Evolutionary conservation across 2,113 vertebrate species (phyloP), one percentile per base, ranked within the genome.

Genomic region (Leptodactylus fuscus): DNA sequence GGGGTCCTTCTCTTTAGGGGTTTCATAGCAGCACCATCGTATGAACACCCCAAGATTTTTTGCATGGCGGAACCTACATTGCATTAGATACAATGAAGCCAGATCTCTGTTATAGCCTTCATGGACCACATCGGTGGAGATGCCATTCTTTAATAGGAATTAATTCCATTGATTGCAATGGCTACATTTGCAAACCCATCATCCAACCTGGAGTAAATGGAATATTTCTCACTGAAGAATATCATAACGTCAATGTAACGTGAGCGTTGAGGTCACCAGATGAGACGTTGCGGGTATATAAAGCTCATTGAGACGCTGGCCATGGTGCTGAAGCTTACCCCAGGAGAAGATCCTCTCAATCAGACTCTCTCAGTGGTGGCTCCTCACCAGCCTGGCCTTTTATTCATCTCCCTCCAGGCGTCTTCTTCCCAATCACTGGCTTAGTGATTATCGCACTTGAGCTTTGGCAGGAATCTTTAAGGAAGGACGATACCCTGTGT

Each of bases 381-480:
- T 46, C 38, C 22, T 24, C 38, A 44, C 7, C 5, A 24, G n/a
- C 12, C 41, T 7, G 8, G 10, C 16, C 22, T 22, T 78, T 36
- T n/a, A 60, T 58, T 51, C 76, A 38, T n/a, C 51, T 58, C 76
- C 1, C 18, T 24, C 75, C 49, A 22, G 75, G 46, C 4, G 32
- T 38, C 51, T 11, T 36, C 22, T 27, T 41, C 22, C 32, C 49
- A 78, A 78, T 78, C 76, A 60, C 76, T 3, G 76, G 11, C 46
- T 58, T n/a, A 13, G 32, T 38, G 32, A 79, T 78, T 55, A 78
- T 15, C 15, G 38, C 76, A 41, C 76, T 60, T 60, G 22, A 60
- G 20, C 10, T 16, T 15, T 6, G 74, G 12, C 18, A 16, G 76
- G 20, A 34, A n/a, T 55, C 51, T 78, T 55, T 76, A 71, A 71